These are phyloP conservation scores for Pseudocheirus occidentalis DNA, from an alignment of 2,797 vertebrate genomes.

Conservation along the genomic window DNA sequence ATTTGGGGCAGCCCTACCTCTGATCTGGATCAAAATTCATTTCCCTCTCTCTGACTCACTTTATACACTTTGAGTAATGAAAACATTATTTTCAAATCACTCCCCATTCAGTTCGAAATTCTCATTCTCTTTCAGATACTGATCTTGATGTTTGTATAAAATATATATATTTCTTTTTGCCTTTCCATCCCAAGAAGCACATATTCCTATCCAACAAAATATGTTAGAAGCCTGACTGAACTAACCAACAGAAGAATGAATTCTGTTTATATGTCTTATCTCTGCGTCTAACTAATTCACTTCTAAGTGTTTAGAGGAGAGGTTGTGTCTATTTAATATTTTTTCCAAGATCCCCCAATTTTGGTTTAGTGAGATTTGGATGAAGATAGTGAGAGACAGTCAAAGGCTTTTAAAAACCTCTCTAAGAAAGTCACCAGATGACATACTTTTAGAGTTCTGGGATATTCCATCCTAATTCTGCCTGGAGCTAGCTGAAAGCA, in stretches of 20 bases:
- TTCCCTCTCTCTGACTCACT: background rate
- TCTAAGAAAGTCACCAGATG: background rate
- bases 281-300: slow-evolving; percentile 27
- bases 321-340: background rate
- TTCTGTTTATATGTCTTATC: background rate
- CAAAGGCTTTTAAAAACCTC: slow-evolving; percentile 12
- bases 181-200: background rate
- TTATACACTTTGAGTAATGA: background rate
- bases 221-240: background rate
- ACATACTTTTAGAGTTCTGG: background rate
- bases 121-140: background rate
- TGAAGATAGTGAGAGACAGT: slow-evolving; percentile 15
- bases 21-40: background rate
- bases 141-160: background rate
- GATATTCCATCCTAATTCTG: background rate
- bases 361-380: slow-evolving; percentile 54
- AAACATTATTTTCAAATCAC: background rate
- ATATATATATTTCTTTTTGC: background rate
- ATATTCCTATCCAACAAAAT: background rate
- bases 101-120: background rate
- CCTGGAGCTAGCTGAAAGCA: background rate
- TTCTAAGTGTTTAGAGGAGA: background rate
- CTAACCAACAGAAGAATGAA: background rate
- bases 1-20: background rate
- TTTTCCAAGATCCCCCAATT: slow-evolving; percentile 47